These are phyloP conservation scores for Bursaphelenchus mucronatus DNA, from an alignment of 1,140 invertebrate species.

Conservation along the genomic window DNA sequence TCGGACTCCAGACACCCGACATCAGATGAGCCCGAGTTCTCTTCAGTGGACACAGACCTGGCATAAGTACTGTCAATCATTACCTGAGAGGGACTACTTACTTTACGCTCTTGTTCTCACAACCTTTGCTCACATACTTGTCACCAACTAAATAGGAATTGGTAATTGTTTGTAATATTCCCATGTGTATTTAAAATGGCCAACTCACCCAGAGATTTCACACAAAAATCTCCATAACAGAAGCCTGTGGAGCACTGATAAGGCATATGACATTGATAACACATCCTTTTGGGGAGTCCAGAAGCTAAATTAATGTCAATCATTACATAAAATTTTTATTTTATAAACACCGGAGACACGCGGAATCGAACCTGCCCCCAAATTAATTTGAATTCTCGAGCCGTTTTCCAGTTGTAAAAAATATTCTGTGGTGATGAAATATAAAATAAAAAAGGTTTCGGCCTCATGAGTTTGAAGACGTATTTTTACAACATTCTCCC, in stretches of 20 bases:
- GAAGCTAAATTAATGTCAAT: too few relatives aligned
- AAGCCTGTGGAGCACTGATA: slow-evolving; percentile 32
- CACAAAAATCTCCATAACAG: slow-evolving; percentile 44
- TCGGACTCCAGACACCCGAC: slow-evolving; percentile 29
- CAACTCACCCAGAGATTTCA: slow-evolving; percentile 36
- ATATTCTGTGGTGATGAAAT: too few relatives aligned
- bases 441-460: too few relatives aligned
- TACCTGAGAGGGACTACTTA: slow-evolving; percentile 1
- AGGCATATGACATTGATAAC: slow-evolving; percentile 35
- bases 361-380: too few relatives aligned
- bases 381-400: too few relatives aligned
- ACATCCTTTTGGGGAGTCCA: slow-evolving; percentile 9
- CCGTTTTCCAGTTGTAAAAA: too few relatives aligned
- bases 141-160: slow-evolving; percentile 30
- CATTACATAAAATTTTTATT: too few relatives aligned
- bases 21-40: not conserved
- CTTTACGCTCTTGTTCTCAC: slow-evolving; percentile 31
- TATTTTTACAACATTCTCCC: too few relatives aligned
- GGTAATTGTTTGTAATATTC: not conserved
- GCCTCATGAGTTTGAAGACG: too few relatives aligned
- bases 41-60: slow-evolving; percentile 17
- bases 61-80: slow-evolving; percentile 23
- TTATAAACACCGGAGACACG: too few relatives aligned
- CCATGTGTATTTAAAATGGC: not conserved
- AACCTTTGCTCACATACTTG: slow-evolving; percentile 44